Evolutionary conservation across 2,113 vertebrate genomes (phyloP).

Genomic region (Malurus elegans): DNA sequence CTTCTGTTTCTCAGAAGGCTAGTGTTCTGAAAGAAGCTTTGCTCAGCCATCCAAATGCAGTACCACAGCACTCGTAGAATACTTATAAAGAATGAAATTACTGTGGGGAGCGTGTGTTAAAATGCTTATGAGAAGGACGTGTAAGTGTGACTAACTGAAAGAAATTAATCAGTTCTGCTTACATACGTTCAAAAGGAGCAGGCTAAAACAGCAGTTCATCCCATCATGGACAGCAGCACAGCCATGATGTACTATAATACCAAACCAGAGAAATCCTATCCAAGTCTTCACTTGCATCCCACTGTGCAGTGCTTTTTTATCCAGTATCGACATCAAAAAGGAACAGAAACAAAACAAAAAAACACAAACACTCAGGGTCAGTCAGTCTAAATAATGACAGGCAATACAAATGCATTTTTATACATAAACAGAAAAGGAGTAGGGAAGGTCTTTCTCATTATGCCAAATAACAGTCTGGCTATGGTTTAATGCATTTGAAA

Average conservation of each 20-base stretch:
- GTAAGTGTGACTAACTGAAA: background rate
- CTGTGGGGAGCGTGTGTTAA: background rate
- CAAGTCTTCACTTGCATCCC: background rate
- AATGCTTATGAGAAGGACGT: background rate
- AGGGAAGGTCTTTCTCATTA: slow-evolving; percentile 38
- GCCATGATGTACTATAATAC: background rate
- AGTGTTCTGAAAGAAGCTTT: background rate
- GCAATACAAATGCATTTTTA: slow-evolving; percentile 14
- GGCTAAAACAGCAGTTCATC: background rate
- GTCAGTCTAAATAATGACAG: slow-evolving; percentile 18
- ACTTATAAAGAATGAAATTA: background rate
- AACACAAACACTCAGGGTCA: background rate
- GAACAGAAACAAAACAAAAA: background rate
- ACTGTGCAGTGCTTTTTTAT: background rate
- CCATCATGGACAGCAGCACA: background rate
- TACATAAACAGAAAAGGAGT: slow-evolving; percentile 41
- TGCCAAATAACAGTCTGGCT: slow-evolving; percentile 48
- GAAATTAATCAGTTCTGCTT: background rate
- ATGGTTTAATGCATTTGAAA: slow-evolving; percentile 63
- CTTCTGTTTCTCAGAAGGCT: background rate
- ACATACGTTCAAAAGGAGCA: background rate
- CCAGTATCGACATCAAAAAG: background rate
- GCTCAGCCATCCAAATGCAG: background rate
- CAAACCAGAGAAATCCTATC: background rate
- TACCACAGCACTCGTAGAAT: background rate